Evolutionary conservation across 2,797 vertebrate species (phyloP).

Genomic region (Allochrocebus solatus): DNA sequence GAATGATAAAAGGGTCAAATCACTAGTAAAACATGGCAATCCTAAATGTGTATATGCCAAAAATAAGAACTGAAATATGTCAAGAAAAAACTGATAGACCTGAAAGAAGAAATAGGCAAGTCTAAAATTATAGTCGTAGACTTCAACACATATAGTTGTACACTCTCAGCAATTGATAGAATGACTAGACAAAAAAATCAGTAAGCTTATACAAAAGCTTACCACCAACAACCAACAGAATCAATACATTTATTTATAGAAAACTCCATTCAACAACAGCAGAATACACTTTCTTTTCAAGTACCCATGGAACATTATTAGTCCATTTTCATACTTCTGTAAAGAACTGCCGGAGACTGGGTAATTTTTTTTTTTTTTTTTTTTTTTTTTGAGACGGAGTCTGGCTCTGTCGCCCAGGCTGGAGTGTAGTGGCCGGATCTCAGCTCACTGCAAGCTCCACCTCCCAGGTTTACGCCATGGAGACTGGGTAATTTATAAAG

Average conservation of each 20-base stretch:
- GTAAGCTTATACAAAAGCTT: not conserved
- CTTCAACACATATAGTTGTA: not conserved
- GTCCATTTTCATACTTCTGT: too few relatives aligned
- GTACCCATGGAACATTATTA: not conserved
- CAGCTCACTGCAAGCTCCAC: too few relatives aligned
- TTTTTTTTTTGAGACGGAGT: too few relatives aligned
- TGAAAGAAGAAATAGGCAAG: not conserved
- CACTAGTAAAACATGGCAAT: not conserved
- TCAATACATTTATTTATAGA: not conserved
- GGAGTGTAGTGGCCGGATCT: too few relatives aligned
- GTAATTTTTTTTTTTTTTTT: too few relatives aligned
- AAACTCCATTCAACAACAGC: not conserved
- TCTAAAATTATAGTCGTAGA: not conserved
- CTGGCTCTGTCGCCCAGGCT: too few relatives aligned
- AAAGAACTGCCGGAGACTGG: too few relatives aligned
- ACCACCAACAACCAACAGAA: not conserved
- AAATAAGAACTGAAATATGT: not conserved
- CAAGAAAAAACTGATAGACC: not conserved
- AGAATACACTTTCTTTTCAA: not conserved
- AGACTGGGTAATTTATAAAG: too few relatives aligned
- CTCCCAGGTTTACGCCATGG: too few relatives aligned
- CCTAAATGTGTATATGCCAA: not conserved
- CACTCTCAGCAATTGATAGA: not conserved
- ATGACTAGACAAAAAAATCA: not conserved
- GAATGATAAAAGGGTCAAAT: not conserved